Percentiles rank a stretch among this genome's conserved stretches.
Conservation (phyloP, 2,888 invertebrate species). For the Ypsolopha scabrella region DNA sequence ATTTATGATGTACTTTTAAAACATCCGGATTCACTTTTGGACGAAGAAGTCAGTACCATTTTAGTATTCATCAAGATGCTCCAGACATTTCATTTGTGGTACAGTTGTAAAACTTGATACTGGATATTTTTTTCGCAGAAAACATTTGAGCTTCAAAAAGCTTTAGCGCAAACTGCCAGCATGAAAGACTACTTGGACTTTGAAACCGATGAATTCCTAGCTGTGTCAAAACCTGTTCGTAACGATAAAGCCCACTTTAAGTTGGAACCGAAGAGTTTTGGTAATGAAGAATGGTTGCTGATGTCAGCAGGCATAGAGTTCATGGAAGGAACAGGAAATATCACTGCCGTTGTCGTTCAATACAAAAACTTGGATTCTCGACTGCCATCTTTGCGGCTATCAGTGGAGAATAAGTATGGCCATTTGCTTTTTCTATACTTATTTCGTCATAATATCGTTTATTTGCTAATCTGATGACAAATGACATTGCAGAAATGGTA, state of each 20-base stretch:
- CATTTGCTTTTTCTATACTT: no score
- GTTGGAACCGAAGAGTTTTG: slow-evolving; percentile 21
- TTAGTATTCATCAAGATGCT: no score
- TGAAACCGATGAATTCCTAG: slow-evolving; percentile 37
- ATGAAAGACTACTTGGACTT: slow-evolving; percentile 38
- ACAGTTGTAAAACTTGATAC: no score
- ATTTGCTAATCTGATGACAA: no score
- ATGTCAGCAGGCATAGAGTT: slow-evolving; percentile 47
- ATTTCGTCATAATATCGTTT: no score
- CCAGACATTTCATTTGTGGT: no score
- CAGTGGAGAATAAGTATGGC: slow-evolving; percentile 72
- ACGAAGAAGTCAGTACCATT: slow-evolving; percentile 72
- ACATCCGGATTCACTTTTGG: slow-evolving; percentile 74
- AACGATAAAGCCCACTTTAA: slow-evolving; percentile 48
- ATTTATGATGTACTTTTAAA: slow-evolving; percentile 51
- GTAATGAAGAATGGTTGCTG: slow-evolving; percentile 41
- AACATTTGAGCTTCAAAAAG: slow-evolving; percentile 55
- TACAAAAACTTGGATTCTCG: slow-evolving; percentile 75
- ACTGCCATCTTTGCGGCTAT: slow-evolving; percentile 71
- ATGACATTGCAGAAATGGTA: slow-evolving; percentile 73
- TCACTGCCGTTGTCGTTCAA: slow-evolving; percentile 62
- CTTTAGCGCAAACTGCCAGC: slow-evolving; percentile 39
- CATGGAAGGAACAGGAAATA: slow-evolving; percentile 31
- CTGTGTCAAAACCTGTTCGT: slow-evolving; percentile 33
- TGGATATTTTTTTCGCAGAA: slow-evolving; percentile 28